Percentiles rank a stretch among this genome's conserved stretches.
phyloP scores from a whole-genome alignment of 2,113 vertebrate genomes.

The Henicopernis longicauda region DNA sequence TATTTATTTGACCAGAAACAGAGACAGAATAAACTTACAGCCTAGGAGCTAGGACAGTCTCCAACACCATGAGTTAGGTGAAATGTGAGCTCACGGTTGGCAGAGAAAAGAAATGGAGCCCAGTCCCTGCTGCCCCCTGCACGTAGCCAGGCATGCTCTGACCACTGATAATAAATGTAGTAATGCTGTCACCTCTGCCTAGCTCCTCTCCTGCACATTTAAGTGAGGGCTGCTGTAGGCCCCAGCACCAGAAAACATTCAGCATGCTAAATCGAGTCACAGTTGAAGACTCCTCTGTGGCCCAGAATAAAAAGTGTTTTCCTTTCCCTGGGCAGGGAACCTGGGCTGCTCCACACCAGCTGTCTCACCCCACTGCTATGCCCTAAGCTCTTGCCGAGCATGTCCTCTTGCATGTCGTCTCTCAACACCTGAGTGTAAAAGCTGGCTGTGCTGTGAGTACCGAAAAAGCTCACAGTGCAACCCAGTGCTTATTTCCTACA shows the following conservation, averaged over 20 bases:
- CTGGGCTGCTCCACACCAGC: background rate
- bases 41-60: background rate
- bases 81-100: background rate
- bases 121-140: background rate
- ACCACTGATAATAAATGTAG: background rate
- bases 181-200: background rate
- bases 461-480: background rate
- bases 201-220: background rate
- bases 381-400: background rate
- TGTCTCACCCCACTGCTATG: background rate
- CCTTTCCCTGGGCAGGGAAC: background rate
- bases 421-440: background rate
- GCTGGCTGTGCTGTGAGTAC: background rate
- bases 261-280: background rate
- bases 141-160: background rate
- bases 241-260: background rate
- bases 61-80: background rate
- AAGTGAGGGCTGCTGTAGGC: background rate
- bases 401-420: background rate
- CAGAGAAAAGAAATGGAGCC: background rate
- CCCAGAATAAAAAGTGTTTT: background rate
- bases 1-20: background rate
- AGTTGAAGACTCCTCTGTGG: background rate
- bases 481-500: background rate
- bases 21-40: background rate